Evolutionary conservation across 2,888 invertebrate species (phyloP).

Genomic region (Craniophora ligustri): DNA sequence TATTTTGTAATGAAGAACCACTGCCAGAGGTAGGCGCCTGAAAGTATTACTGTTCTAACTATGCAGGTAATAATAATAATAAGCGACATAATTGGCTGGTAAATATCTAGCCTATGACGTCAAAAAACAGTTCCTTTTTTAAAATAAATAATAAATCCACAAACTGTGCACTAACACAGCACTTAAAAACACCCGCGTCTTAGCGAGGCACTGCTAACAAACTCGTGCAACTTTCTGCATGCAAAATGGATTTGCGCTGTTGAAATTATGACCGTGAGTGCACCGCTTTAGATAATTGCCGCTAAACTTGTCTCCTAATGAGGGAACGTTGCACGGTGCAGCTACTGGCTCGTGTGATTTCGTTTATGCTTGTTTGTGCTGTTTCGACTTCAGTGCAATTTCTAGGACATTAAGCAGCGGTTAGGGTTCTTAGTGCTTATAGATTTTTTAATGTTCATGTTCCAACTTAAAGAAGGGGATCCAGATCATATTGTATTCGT

Average conservation of each 20-base stretch:
- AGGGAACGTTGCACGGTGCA: constrained; percentile 57
- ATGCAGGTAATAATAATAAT: too few species aligned
- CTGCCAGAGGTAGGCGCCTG: too few species aligned
- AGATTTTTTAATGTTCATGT: not conserved
- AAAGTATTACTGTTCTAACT: too few species aligned
- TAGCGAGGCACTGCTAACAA: constrained; percentile 59
- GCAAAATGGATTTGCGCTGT: constrained; percentile 77
- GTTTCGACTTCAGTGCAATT: constrained; percentile 3
- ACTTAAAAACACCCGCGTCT: constrained; percentile 75
- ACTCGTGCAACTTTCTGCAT: constrained; percentile 77
- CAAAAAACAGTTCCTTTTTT: constrained; percentile 1
- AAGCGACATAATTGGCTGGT: too few species aligned
- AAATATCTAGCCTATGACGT: constrained; percentile 3
- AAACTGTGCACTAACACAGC: constrained; percentile 58
- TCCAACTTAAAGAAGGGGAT: too few species aligned
- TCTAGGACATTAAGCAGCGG: not conserved
- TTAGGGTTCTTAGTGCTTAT: not conserved
- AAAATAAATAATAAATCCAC: constrained; percentile 63
- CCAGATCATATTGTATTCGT: too few species aligned
- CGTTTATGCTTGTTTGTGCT: constrained; percentile 44
- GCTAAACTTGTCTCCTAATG: constrained; percentile 79
- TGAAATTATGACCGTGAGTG: constrained; percentile 65
- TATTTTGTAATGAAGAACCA: too few species aligned
- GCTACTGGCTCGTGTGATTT: constrained; percentile 56
- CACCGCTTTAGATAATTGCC: constrained; percentile 81